Evolutionary conservation across 2,113 vertebrate species (phyloP).

Genomic region (Rousettus leschenaultii): DNA sequence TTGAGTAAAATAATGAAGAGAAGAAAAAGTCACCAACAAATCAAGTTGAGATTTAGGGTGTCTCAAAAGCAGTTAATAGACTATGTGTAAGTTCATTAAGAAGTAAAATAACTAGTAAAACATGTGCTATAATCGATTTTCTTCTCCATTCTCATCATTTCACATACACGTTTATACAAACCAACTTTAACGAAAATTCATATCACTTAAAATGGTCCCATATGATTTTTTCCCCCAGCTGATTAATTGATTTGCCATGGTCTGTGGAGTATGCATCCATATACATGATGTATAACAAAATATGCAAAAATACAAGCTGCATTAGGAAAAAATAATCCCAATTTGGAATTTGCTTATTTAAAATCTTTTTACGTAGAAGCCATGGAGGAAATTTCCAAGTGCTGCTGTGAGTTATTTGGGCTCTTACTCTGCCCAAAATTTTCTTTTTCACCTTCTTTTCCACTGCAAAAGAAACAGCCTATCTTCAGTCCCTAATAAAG

Average conservation of each 20-base stretch:
- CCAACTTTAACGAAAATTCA: constrained; percentile 4
- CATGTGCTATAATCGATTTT: neutral
- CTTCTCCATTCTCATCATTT: neutral
- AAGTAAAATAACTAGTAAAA: constrained; percentile 34
- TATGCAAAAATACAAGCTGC: neutral
- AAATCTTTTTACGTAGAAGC: neutral
- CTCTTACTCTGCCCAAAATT: neutral
- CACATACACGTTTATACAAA: neutral
- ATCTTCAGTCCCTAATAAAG: neutral
- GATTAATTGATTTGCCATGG: neutral
- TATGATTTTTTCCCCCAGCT: neutral
- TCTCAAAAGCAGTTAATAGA: constrained; percentile 22
- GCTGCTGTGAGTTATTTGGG: neutral
- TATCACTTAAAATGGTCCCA: neutral
- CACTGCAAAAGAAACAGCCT: neutral
- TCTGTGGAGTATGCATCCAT: neutral
- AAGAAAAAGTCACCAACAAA: constrained; percentile 12
- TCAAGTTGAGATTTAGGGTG: neutral
- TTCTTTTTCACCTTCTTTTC: neutral
- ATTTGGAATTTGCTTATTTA: neutral
- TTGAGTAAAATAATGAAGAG: neutral
- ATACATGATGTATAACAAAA: constrained; percentile 17
- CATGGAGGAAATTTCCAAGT: neutral
- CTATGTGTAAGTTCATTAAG: neutral
- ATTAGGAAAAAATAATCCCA: neutral